Evolutionary conservation across 2,888 invertebrate genomes (phyloP).

Genomic region (Dascillus cervinus): DNA sequence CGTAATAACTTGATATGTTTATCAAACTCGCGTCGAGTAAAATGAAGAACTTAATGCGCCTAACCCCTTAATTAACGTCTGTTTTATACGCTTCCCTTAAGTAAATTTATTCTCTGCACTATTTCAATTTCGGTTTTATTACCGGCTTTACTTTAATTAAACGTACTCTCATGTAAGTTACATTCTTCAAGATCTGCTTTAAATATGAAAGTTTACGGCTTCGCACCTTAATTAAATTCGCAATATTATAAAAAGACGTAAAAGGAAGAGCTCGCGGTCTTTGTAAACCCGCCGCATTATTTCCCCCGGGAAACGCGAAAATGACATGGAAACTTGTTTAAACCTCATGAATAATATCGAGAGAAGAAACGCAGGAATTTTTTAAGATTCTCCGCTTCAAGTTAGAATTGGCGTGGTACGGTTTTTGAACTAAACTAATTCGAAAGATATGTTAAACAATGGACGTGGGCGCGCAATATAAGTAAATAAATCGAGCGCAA

Average conservation of each 20-base stretch:
- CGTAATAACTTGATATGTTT: conserved; percentile 20
- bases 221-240: conserved; percentile 29
- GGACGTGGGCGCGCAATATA: too few species aligned
- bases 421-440: too few species aligned
- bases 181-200: not conserved
- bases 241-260: conserved; percentile 24
- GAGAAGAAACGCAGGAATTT: conserved; percentile 14
- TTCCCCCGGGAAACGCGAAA: conserved; percentile 26
- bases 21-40: conserved; percentile 15
- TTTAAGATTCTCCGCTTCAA: too few species aligned
- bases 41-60: conserved; percentile 14
- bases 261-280: conserved; percentile 17
- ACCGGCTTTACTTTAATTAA: not conserved
- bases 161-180: not conserved
- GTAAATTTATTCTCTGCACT: too few species aligned
- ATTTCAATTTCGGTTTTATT: not conserved
- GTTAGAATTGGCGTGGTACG: too few species aligned
- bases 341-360: conserved; percentile 29
- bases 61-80: not conserved
- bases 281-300: conserved; percentile 21
- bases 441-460: too few species aligned
- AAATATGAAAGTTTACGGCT: conserved; percentile 18
- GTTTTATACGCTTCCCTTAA: too few species aligned
- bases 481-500: too few species aligned
- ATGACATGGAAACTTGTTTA: conserved; percentile 33